Evolutionary conservation across 2,888 invertebrate species (phyloP).

Genomic region (Brachylomia viminalis): DNA sequence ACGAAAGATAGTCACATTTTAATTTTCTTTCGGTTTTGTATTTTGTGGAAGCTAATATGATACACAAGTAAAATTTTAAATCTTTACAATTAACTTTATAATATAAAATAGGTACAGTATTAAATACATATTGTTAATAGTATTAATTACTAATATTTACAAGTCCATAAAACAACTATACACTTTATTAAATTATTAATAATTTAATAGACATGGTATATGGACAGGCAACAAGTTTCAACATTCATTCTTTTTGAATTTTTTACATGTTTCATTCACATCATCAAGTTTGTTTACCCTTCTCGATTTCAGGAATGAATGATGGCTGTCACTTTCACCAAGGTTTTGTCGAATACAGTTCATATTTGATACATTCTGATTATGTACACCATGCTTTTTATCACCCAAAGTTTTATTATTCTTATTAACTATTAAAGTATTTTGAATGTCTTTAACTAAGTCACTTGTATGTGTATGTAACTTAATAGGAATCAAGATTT

Average conservation of each 20-base stretch:
- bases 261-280: slow-evolving; percentile 85
- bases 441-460: slow-evolving; percentile 89
- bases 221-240: slow-evolving; percentile 80
- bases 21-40: slow-evolving; percentile 81
- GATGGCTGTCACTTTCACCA: slow-evolving; percentile 85
- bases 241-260: slow-evolving; percentile 88
- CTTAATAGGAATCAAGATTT: slow-evolving; percentile 87
- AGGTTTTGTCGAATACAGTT: slow-evolving; percentile 86
- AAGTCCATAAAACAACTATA: slow-evolving; percentile 85
- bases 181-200: slow-evolving; percentile 86
- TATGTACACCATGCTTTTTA: slow-evolving; percentile 89
- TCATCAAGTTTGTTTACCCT: slow-evolving; percentile 86
- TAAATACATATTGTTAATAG: slow-evolving; percentile 87
- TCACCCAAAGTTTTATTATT: slow-evolving; percentile 87
- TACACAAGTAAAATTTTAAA: slow-evolving; percentile 84
- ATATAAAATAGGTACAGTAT: slow-evolving; percentile 88
- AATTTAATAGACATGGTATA: slow-evolving; percentile 86
- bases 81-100: slow-evolving; percentile 86
- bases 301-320: slow-evolving; percentile 85
- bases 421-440: slow-evolving; percentile 88
- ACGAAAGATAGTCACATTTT: slow-evolving; percentile 72
- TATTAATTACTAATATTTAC: slow-evolving; percentile 87
- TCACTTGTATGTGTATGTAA: slow-evolving; percentile 81
- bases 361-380: slow-evolving; percentile 86
- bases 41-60: slow-evolving; percentile 87